Base-by-base conservation (phyloP, 2,797 vertebrate species). In the Halcyon chelicuti region DNA sequence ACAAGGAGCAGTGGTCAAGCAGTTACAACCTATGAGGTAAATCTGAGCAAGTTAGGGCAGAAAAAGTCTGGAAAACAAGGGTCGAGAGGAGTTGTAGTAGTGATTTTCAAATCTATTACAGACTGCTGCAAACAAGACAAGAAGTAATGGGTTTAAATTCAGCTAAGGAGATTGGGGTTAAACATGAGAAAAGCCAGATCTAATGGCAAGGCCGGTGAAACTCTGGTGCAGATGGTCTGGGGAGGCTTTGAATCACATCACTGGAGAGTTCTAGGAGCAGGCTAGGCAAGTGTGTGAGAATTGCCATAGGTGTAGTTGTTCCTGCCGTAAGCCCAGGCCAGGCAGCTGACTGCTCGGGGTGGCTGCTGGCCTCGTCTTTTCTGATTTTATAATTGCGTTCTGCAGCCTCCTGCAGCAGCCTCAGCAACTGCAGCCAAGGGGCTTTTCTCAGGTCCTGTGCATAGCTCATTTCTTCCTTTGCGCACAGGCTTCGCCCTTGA, bases 391-490 rank as follows among this genome's bases (percentile, higher is more conserved):
- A 33, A 65, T 40, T 47, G 60, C 60, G 35, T 92, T 93, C 66
- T 88, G 71, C 88, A 93, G 67, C 72, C 31, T 96, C 67, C 58
- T 90, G 52, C 77, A 96, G 77, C 80, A 93, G 60, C 65, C 44
- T 92, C 74, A 62, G 90, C 6, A 4, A 26, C 40, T 90, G 77
- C 80, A 94, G 93, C 86, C 81, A 87, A 92, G 40, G 81, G 91
- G 57, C 62, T 96, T 94, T 96, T 94, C 92, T 92, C 88, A 92
- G 90, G 74, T 96, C 77, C 42, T 79, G 21, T 94, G 88, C 86
- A 49, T 52, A 90, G 90, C 37, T 88, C 26, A 28, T 88, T 90
- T 85, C 74, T 95, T 92, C 33, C 57, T 57, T 84, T 67, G 52
- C 2, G 4, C 61, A 54, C 10, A 81, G 71, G 23, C 93, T 95